These are phyloP conservation scores for Botrylloides violaceus DNA, from an alignment of 23 tunicate species.

Conservation along the genomic window DNA sequence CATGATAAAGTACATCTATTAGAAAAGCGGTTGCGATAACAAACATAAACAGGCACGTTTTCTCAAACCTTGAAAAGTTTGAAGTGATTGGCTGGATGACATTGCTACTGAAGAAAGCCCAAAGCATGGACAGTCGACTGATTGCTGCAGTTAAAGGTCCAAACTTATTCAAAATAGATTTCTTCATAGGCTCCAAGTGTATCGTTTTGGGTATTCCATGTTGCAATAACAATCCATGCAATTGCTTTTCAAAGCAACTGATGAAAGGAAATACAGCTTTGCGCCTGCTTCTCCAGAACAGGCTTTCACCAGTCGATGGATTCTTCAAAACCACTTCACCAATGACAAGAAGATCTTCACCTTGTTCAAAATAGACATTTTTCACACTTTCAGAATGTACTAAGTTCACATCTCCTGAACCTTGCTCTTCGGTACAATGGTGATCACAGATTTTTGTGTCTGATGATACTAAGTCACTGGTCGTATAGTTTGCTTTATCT, in stretches of 20 bases:
- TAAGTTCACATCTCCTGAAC: neutral
- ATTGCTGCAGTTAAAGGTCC: neutral
- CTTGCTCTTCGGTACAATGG: neutral
- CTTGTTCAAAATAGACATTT: too few relatives aligned
- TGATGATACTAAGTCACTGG: neutral
- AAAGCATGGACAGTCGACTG: conserved; percentile 12
- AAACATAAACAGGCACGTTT: conserved; percentile 2
- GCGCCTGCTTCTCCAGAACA: conserved; percentile 9
- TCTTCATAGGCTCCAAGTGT: neutral
- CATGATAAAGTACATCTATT: conserved; percentile 24
- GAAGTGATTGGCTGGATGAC: neutral
- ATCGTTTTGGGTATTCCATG: conserved; percentile 29
- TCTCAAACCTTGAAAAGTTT: conserved; percentile 41
- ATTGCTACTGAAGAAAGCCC: conserved; percentile 1
- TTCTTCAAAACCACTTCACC: conserved; percentile 19
- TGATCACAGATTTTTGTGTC: neutral
- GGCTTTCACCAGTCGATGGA: conserved; percentile 26
- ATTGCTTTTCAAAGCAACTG: neutral
- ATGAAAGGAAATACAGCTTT: neutral
- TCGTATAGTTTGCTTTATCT: neutral
- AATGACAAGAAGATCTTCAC: conserved; percentile 1
- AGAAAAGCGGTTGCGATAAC: conserved; percentile 13
- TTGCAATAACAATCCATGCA: conserved; percentile 16
- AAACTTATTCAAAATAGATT: neutral
- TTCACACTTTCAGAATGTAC: too few relatives aligned